phyloP scores from a whole-genome alignment of 37 sponge, comb jelly and placozoan genomes.

The Halichondria panicea region DNA sequence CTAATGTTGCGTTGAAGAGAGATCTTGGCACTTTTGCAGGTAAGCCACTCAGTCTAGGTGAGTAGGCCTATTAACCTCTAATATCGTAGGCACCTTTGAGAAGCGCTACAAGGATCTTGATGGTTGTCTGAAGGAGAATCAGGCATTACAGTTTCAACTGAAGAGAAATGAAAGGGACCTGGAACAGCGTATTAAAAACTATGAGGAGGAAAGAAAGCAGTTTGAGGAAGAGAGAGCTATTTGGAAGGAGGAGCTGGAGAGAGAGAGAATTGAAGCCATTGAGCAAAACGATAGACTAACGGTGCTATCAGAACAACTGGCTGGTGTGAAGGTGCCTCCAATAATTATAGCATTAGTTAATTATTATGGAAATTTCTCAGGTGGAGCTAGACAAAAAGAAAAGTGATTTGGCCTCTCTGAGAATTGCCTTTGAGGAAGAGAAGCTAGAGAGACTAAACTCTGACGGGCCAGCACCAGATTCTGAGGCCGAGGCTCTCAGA shows the following conservation, averaged over 20 bases:
- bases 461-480: conserved; percentile 24
- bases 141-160: conserved; percentile 34
- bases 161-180: conserved; percentile 44
- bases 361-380: too few species aligned
- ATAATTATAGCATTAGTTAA: neutral
- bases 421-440: conserved; percentile 87
- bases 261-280: conserved; percentile 50
- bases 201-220: conserved; percentile 34
- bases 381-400: conserved; percentile 57
- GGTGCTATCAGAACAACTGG: conserved; percentile 64
- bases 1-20: conserved; percentile 68
- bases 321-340: conserved; percentile 55
- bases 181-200: conserved; percentile 24
- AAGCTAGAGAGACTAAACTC: conserved; percentile 30
- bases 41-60: neutral
- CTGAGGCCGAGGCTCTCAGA: conserved; percentile 70
- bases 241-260: conserved; percentile 74
- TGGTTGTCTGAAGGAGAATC: conserved; percentile 7
- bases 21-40: conserved; percentile 62
- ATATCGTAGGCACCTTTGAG: conserved; percentile 39
- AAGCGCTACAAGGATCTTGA: conserved; percentile 53
- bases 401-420: conserved; percentile 61
- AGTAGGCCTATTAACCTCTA: neutral
- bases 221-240: conserved; percentile 51
- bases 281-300: conserved; percentile 83